phyloP scores from a whole-genome alignment of 2,113 vertebrate species.

The Cavia porcellus region DNA sequence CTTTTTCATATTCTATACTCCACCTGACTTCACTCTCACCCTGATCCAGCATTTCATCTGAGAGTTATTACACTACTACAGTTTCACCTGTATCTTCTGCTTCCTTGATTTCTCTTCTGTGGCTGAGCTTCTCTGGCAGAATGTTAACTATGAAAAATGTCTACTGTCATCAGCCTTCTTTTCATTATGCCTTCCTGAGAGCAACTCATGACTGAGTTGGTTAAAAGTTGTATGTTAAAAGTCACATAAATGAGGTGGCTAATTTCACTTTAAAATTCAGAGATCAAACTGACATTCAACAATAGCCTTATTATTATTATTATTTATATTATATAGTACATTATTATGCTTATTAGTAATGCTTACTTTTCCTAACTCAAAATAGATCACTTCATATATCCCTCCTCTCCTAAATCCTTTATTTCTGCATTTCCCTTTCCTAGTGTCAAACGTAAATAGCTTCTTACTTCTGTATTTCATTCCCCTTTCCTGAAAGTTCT shows the following conservation, averaged over 20 bases:
- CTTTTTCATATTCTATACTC: not conserved
- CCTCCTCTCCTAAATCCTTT: not conserved
- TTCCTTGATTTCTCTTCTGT: not conserved
- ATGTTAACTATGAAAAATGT: not conserved
- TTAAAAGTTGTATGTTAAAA: not conserved
- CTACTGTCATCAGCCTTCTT: not conserved
- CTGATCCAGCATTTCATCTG: not conserved
- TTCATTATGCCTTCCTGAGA: not conserved
- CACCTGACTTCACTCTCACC: not conserved
- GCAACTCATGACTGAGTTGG: not conserved
- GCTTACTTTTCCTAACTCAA: not conserved
- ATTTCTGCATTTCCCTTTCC: rapidly evolving
- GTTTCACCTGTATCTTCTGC: not conserved
- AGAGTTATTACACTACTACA: not conserved
- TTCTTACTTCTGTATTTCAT: not conserved
- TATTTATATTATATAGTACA: not conserved
- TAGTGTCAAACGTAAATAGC: not conserved
- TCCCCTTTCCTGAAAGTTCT: not conserved
- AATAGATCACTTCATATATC: not conserved
- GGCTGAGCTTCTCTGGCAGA: not conserved
- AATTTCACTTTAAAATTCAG: not conserved
- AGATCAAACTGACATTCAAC: not conserved
- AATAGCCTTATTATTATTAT: not conserved
- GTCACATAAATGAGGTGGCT: not conserved
- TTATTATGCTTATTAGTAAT: not conserved